Evolutionary conservation across 2,888 invertebrate genomes (phyloP).

Genomic region (Ophioninae sp.): DNA sequence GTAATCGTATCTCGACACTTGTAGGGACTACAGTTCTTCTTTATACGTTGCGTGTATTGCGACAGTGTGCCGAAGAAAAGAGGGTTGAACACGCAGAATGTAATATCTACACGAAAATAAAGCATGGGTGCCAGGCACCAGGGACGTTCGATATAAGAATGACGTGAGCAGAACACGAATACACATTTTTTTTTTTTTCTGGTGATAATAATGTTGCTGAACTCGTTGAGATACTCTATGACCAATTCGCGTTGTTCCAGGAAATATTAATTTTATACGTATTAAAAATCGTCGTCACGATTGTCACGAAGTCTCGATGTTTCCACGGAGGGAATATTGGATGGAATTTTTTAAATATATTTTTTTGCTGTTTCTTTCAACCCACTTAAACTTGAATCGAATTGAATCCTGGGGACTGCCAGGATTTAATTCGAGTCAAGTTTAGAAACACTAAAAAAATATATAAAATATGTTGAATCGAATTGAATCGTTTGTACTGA

Average conservation of each 20-base stretch:
- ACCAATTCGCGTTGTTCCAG: neutral
- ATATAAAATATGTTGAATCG: too few species aligned
- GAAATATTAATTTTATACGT: neutral
- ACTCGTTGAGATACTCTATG: neutral
- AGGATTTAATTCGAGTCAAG: too few species aligned
- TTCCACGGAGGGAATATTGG: neutral
- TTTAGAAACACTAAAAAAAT: too few species aligned
- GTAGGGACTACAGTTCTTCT: slow-evolving; percentile 2
- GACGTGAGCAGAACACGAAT: slow-evolving; percentile 30
- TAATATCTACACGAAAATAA: slow-evolving; percentile 12
- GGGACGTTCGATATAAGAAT: slow-evolving; percentile 53
- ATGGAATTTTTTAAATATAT: neutral
- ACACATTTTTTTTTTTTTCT: slow-evolving; percentile 40
- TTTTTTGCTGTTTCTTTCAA: neutral
- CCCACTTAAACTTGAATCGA: neutral
- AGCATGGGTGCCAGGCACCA: slow-evolving; percentile 59
- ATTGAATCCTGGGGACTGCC: neutral
- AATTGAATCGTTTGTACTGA: neutral
- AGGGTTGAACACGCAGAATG: slow-evolving; percentile 3
- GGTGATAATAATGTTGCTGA: slow-evolving; percentile 25
- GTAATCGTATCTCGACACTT: slow-evolving; percentile 10
- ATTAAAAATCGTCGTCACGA: neutral
- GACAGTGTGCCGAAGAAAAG: slow-evolving; percentile 25
- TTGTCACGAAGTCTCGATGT: neutral
- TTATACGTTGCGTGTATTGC: slow-evolving; percentile 18